These are phyloP conservation scores for Hypotaenidia philippensis DNA, from an alignment of 2,797 vertebrate species.

Conservation along the genomic window DNA sequence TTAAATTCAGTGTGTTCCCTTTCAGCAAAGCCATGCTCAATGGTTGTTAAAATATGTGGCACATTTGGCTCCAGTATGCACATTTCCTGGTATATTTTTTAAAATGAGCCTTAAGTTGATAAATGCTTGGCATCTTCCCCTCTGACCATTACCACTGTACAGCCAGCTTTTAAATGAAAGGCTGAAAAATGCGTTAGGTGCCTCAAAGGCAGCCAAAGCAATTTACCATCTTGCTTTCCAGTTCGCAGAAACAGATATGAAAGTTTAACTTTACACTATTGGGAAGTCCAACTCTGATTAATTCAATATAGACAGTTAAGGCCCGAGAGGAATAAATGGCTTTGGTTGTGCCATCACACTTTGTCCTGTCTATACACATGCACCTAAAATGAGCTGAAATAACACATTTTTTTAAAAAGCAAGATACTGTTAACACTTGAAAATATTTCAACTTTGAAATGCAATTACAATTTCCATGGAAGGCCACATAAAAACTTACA, in stretches of 20 bases:
- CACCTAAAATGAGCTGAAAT: neutral
- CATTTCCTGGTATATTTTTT: neutral
- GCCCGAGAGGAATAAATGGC: neutral
- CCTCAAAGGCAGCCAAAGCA: constrained; percentile 3
- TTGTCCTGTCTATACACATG: neutral
- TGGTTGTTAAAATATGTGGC: neutral
- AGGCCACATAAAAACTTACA: neutral
- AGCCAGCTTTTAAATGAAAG: constrained; percentile 6
- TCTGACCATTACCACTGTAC: neutral
- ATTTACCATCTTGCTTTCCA: neutral
- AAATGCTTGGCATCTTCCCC: neutral
- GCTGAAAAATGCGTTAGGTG: neutral
- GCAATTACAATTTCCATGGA: neutral
- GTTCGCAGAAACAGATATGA: neutral
- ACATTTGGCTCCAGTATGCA: neutral
- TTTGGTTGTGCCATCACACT: neutral
- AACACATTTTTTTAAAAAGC: neutral
- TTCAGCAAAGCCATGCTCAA: neutral
- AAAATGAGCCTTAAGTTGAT: neutral
- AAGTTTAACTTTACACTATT: neutral
- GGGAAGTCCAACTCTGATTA: neutral
- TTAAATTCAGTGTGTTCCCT: neutral
- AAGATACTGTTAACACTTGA: neutral
- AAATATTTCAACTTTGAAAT: neutral
- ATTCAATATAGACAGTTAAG: neutral